Evolutionary conservation across 2,888 invertebrate genomes (phyloP), one percentile per base, ranked within the genome.

Genomic region (Volucella inanis): DNA sequence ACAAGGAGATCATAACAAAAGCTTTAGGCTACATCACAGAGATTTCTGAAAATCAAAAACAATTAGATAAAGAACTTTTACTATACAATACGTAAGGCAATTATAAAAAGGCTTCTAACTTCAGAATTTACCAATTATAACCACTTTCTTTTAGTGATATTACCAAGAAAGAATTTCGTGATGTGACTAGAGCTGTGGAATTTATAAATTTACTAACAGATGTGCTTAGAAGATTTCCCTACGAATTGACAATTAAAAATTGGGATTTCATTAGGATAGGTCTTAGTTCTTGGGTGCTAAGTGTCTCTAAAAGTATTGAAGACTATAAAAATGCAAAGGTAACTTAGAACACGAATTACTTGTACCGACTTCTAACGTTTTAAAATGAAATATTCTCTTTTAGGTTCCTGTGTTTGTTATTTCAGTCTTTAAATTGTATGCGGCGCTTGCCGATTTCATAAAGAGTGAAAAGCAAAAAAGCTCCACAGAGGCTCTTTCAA

Each of bases 201-300:
- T 89, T 89, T 39, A 91, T 91, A 1, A 89, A 91, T 72, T 88
- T 92, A n/a, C 83, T 92, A 4, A 88, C 86, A 3, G 89, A 90
- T 80, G 86, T 90, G 1, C 55, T 92, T 4, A 75, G 84, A n/a
- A 88, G 89, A 14, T 90, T 91, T 81, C 90, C 91, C 2, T 87
- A 89, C 75, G 89, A 91, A 81, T 80, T 92, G 18, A 88, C 88
- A 31, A 89, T 90, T 9, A 90, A 93, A 86, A 94, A 94, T 88
- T 97, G 97, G 96, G 97, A 97, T 92, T 95, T 95, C 89, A 92
- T 94, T 87, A 93, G 95, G 87, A 94, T 97, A 90, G 93, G 95
- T 70, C 91, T 96, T 41, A 94, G 95, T 79, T 94, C 95, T 14
- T 95, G 97, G 94, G 92, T 95, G 52, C 88, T 92, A 90, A 93